Percentiles rank a stretch among this genome's conserved stretches.
Conservation (phyloP, 2,888 invertebrate genomes). For the Synanthedon tipuliformis region DNA sequence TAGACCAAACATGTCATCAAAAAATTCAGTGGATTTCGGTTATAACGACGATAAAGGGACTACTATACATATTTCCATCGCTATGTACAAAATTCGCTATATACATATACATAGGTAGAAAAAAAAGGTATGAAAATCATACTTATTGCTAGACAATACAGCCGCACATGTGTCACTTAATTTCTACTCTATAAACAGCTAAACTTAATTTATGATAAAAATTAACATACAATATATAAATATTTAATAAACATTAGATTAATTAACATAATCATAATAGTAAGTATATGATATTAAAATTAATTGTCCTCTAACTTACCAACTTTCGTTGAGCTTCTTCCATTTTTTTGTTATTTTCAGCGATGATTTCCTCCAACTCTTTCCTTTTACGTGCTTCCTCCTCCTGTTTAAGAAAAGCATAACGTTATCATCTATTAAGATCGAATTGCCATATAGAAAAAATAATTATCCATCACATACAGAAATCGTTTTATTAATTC, state of each 20-base stretch:
- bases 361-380: conserved; percentile 95
- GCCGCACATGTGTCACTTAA: too few species aligned
- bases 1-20: too few species aligned
- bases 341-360: conserved; percentile 97
- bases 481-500: too few species aligned
- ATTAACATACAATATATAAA: not conserved
- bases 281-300: not conserved
- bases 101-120: too few species aligned
- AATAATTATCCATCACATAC: not conserved
- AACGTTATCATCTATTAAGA: conserved; percentile 39
- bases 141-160: too few species aligned
- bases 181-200: conserved; percentile 1
- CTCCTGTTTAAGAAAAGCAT: conserved; percentile 84
- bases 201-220: not conserved
- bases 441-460: not conserved
- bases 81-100: too few species aligned
- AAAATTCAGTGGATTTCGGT: too few species aligned
- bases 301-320: conserved; percentile 70
- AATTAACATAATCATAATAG: not conserved
- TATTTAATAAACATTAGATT: not conserved
- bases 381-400: conserved; percentile 96
- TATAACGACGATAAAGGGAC: too few species aligned
- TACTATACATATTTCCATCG: too few species aligned
- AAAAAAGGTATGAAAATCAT: too few species aligned
- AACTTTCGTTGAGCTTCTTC: conserved; percentile 97